Evolutionary conservation across 1,140 invertebrate genomes (phyloP), one percentile per base, ranked within the genome.

Genomic region (Cydia pomonella): DNA sequence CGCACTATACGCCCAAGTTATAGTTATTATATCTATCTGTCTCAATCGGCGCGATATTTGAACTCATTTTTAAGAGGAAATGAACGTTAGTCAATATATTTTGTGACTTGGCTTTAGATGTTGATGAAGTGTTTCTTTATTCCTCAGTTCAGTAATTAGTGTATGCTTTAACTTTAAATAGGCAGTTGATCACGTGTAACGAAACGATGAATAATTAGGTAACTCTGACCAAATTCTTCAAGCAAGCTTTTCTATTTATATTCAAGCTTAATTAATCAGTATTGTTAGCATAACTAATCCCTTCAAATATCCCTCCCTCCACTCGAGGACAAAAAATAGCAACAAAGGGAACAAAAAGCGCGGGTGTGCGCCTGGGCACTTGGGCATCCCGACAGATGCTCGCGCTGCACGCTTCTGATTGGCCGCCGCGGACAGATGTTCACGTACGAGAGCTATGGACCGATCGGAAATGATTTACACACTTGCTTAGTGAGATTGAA

Each of bases 341-440:
- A 79, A 84, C 80, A 85, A 85, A 87, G 44, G 77, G 78, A 84
- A 79, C 78, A 87, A 83, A 86, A 83, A 84, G 75, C 75, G 76
- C 79, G 77, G 78, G 80, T 76, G 77, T 80, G 80, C 81, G 81
- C 78, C 79, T 78, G 71, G 47, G 47, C 64, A 75, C 44, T 41
- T n/a, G 33, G 33, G 33, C 47, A 50, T 25, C 73, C 64, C 80
- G 84, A 84, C 89, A 91, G 89, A 88, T 91, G 89, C 79, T 78
- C 77, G 33, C 21, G 64, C 79, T 1, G 82, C 83, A 80, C 79
- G 79, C 73, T 74, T 72, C 75, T 84, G 83, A 91, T 91, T 91
- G 89, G 89, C 64, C 76, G 76, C 74, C 6, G 21, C 66, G 12
- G 13, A 81, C 88, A 91, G 87, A 90, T 90, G 88, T 76, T 76